These are phyloP conservation scores for Dreissena rostriformis DNA, from an alignment of 1,140 invertebrate genomes.

Conservation along the genomic window DNA sequence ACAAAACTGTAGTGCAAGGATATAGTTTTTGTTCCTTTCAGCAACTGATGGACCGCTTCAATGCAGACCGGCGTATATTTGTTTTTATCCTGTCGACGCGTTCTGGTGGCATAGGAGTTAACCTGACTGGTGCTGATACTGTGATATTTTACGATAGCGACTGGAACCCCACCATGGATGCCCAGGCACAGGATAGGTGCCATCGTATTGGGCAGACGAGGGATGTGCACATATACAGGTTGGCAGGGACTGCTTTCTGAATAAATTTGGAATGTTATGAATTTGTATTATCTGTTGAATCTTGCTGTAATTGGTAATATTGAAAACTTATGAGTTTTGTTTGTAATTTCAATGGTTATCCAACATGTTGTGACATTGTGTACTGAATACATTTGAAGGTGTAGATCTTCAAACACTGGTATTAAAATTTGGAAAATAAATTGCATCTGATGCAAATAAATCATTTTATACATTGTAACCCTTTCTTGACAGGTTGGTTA, in stretches of 20 bases:
- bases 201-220: conserved; percentile 99
- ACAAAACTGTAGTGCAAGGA: too few species aligned
- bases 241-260: conserved; percentile 27
- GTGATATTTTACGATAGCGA: conserved; percentile 99
- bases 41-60: conserved; percentile 98
- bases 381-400: too few species aligned
- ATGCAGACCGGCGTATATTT: conserved; percentile 96
- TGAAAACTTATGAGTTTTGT: too few species aligned
- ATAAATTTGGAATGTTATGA: not conserved
- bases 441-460: too few species aligned
- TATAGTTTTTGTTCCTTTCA: conserved; percentile 71
- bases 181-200: conserved; percentile 98
- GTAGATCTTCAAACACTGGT: too few species aligned
- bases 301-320: too few species aligned
- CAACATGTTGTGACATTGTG: too few species aligned
- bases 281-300: too few species aligned
- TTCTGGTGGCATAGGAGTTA: conserved; percentile 98
- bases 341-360: too few species aligned
- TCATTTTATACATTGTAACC: not conserved
- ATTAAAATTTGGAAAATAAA: too few species aligned
- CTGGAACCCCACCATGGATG: conserved; percentile 99
- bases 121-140: conserved; percentile 99
- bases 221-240: conserved; percentile 99
- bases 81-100: conserved; percentile 99
- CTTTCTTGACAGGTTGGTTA: conserved; percentile 88